Base-by-base conservation (phyloP, 2,797 vertebrate genomes). In the Crocodylus rhombifer region DNA sequence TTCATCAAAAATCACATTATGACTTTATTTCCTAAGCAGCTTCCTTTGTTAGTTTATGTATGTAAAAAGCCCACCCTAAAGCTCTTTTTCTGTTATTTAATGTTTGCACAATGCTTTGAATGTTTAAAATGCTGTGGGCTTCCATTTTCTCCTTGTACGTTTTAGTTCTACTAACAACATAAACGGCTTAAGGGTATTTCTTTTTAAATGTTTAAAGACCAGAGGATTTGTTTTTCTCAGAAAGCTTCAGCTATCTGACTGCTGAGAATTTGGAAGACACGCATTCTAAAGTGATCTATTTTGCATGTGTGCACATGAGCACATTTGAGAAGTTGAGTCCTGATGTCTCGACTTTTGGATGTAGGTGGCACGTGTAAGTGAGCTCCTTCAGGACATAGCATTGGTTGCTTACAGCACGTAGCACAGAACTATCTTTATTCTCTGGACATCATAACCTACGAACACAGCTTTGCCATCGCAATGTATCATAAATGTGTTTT, bases 401-500 rank as follows among this genome's bases (percentile, higher is more conserved):
- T 26, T 0, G 0, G 61, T 57, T 30, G 55, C n/a, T 58, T 74
- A 51, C 25, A 60, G 80, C 28, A n/a, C 3, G 1, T 2, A 84
- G 74, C 88, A 69, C 6, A 28, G 42, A 82, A 55, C 2, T 0
- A 30, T 90, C 86, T 91, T 84, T 56, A 86, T 81, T 86, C 89
- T 77, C 87, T 36, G 60, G 76, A 73, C 58, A 77, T 60, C 64
- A 14, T 5, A 76, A 60, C 57, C 82, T 77, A 77, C 84, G 78
- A 16, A n/a, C n/a, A n/a, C 23, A 55, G 79, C 17, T 11, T 16
- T 89, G 86, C 91, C 90, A 75, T 30, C 4, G 64, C 28, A 60
- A 78, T 1, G 15, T 64, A 17, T 95, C 93, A 17, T 90, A 91
- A 94, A 89, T 0, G 78, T 91, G 91, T 11, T 95, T 97, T 94